Percentiles rank a stretch among this genome's conserved stretches.
phyloP scores from a whole-genome alignment of 2,797 vertebrate genomes.

The Hirundo rustica region DNA sequence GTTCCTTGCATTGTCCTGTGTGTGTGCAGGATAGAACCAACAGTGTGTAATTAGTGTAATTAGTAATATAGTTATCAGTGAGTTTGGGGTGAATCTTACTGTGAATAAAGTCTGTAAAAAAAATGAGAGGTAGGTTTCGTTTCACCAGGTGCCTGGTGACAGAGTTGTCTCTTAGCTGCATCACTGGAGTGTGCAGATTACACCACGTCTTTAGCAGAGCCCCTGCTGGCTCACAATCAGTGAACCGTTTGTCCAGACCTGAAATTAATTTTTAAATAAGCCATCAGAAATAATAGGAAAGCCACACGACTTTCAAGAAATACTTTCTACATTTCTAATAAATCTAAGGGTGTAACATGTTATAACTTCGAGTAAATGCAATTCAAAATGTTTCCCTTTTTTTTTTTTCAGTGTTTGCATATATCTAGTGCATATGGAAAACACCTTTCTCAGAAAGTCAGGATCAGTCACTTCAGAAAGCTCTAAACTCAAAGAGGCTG shows the following conservation, averaged over 20 bases:
- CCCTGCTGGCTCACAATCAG: background rate
- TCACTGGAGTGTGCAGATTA: background rate
- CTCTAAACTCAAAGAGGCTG: conserved; percentile 8
- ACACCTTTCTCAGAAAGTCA: background rate
- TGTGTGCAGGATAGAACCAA: background rate
- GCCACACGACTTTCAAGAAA: background rate
- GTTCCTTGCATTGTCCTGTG: background rate
- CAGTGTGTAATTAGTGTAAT: background rate
- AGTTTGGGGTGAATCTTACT: background rate
- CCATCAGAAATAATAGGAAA: background rate
- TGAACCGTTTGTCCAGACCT: background rate
- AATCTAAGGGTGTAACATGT: background rate
- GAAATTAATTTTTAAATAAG: background rate
- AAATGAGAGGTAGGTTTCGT: background rate
- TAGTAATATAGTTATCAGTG: background rate
- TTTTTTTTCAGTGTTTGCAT: background rate
- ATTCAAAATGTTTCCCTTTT: background rate
- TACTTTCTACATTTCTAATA: background rate
- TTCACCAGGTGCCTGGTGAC: background rate
- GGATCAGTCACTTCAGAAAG: conserved; percentile 43
- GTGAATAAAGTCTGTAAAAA: background rate
- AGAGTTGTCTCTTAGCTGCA: background rate
- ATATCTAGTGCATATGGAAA: background rate
- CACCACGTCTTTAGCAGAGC: background rate
- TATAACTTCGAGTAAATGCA: background rate